Evolutionary conservation across 2,888 invertebrate species (phyloP).

Genomic region (Leptopterna dolabrata): DNA sequence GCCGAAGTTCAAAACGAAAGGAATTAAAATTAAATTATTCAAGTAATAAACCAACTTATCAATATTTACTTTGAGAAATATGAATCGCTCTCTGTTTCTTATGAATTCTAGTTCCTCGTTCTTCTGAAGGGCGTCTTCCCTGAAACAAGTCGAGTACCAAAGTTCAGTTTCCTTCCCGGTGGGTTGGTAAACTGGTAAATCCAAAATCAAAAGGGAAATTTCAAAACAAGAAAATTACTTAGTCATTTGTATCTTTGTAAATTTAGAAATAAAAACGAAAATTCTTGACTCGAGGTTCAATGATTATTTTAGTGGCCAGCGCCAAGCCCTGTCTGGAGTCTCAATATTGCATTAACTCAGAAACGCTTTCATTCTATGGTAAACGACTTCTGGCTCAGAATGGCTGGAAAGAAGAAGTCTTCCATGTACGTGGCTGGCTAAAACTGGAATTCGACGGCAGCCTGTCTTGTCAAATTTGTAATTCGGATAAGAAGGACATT

Average conservation of each 20-base stretch:
- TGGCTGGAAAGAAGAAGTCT: background rate
- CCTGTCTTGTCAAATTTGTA: background rate
- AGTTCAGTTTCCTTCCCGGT: background rate
- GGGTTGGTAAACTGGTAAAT: no score
- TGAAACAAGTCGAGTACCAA: slow-evolving; percentile 67
- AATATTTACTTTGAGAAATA: slow-evolving; percentile 85
- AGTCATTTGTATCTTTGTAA: no score
- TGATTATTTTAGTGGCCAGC: no score
- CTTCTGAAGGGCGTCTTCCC: slow-evolving; percentile 86
- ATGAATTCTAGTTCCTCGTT: slow-evolving; percentile 96
- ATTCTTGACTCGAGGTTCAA: no score
- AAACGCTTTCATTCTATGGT: background rate
- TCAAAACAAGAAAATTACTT: no score
- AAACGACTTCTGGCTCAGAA: background rate
- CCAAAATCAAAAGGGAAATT: no score
- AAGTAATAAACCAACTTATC: no score
- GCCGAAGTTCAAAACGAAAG: no score
- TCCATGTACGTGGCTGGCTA: background rate
- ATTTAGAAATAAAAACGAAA: no score
- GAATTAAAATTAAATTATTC: no score
- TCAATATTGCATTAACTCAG: no score
- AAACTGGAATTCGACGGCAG: background rate
- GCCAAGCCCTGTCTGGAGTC: no score
- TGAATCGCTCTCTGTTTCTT: slow-evolving; percentile 94
- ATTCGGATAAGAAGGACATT: background rate